These are phyloP conservation scores for Adelognathus sp. DNA, from an alignment of 2,888 invertebrate species.

Conservation along the genomic window DNA sequence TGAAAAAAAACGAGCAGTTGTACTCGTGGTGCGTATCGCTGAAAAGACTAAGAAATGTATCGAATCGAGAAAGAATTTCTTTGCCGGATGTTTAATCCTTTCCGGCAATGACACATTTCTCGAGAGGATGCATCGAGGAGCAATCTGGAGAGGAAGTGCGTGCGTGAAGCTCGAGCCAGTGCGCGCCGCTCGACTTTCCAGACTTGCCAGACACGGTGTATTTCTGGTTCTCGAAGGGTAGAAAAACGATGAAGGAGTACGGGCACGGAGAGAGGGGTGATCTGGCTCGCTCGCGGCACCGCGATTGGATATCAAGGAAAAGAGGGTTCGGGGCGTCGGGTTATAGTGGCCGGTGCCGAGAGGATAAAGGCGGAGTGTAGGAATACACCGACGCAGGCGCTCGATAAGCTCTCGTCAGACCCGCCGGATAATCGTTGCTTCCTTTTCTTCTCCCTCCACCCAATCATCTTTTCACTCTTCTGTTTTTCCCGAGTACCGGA, in stretches of 20 bases:
- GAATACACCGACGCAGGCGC: constrained; percentile 54
- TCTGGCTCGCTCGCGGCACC: not conserved
- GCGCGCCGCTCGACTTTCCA: constrained; percentile 8
- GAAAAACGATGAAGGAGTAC: not conserved
- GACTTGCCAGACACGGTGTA: constrained; percentile 29
- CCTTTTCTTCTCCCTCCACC: not conserved
- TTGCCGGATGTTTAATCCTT: constrained; percentile 60
- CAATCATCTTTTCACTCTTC: not conserved
- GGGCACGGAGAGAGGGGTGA: constrained; percentile 23
- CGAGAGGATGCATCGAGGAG: constrained; percentile 22
- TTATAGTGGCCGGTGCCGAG: not conserved
- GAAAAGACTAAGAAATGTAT: not conserved
- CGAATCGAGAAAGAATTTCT: constrained; percentile 16
- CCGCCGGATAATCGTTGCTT: constrained; percentile 27
- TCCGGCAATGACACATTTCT: constrained; percentile 46
- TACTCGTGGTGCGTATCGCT: too few relatives aligned
- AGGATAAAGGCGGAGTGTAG: constrained; percentile 34
- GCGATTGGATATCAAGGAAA: constrained; percentile 46
- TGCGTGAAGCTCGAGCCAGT: not conserved
- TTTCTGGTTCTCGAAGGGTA: constrained; percentile 14
- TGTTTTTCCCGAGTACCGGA: constrained; percentile 13
- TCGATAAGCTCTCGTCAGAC: constrained; percentile 27
- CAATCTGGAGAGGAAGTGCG: constrained; percentile 53
- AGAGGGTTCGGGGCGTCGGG: not conserved
- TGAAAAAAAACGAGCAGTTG: too few relatives aligned